These are phyloP conservation scores for Pogonophryne albipinna DNA, from an alignment of 2,797 vertebrate species.

Conservation along the genomic window DNA sequence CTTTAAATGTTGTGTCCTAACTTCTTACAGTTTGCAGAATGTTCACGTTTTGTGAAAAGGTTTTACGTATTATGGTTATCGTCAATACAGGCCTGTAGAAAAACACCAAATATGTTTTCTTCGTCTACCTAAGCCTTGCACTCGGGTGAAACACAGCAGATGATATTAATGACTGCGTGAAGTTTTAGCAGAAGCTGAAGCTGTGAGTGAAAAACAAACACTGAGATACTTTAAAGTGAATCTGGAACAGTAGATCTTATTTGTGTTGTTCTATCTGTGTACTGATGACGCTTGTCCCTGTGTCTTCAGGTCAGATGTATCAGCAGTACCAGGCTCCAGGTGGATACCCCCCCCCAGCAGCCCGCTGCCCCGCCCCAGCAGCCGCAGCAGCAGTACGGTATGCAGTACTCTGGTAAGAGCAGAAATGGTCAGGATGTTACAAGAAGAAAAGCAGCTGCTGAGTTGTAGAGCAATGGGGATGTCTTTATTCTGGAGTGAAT, in stretches of 20 bases:
- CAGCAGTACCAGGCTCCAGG: conserved; percentile 96
- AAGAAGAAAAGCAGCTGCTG: neutral
- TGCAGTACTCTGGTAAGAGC: conserved; percentile 96
- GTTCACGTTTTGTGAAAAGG: no score
- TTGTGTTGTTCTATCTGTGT: neutral
- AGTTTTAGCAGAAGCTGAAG: no score
- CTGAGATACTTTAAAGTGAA: neutral
- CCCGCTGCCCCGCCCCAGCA: conserved; percentile 83
- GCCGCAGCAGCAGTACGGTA: conserved; percentile 89
- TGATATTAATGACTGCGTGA: no score
- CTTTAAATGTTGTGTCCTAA: neutral
- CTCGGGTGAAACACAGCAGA: no score
- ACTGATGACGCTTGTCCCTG: conserved; percentile 16
- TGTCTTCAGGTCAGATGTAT: conserved; percentile 92
- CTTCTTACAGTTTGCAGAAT: neutral
- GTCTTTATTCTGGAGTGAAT: neutral
- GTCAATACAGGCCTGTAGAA: no score
- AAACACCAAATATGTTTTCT: no score
- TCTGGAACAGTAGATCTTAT: neutral
- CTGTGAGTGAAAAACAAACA: no score
- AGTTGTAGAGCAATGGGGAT: no score
- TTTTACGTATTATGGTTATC: no score
- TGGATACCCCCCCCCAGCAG: conserved; percentile 93
- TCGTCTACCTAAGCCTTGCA: no score
- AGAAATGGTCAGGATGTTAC: neutral